These are phyloP conservation scores for Lycorma delicatula DNA, from an alignment of 1,140 invertebrate genomes.

Conservation along the genomic window DNA sequence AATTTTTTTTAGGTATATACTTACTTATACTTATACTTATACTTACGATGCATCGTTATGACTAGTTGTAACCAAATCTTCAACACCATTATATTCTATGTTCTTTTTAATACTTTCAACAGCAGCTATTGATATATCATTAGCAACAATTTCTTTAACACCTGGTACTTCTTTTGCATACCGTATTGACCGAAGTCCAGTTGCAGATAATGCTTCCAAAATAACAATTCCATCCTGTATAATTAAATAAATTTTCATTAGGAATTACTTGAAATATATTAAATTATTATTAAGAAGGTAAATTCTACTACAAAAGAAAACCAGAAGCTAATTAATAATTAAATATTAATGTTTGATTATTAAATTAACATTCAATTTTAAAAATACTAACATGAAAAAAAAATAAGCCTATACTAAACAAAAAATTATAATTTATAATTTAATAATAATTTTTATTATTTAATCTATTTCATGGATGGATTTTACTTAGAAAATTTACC, in stretches of 20 bases:
- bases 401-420: not conserved
- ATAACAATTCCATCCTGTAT: slow-evolving; percentile 56
- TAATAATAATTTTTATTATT: too few relatives aligned
- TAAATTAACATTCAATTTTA: not conserved
- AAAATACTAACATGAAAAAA: not conserved
- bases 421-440: too few relatives aligned
- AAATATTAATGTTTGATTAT: not conserved
- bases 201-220: slow-evolving; percentile 91
- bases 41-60: slow-evolving; percentile 75
- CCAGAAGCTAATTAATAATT: not conserved
- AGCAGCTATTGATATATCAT: slow-evolving; percentile 85
- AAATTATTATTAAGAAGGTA: not conserved
- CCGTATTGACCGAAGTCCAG: slow-evolving; percentile 87
- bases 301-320: not conserved
- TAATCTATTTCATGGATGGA: too few relatives aligned
- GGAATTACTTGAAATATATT: not conserved
- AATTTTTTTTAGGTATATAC: too few relatives aligned
- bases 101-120: slow-evolving; percentile 81
- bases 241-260: slow-evolving; percentile 14
- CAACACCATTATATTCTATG: slow-evolving; percentile 67
- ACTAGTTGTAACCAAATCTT: slow-evolving; percentile 60
- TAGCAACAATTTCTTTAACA: slow-evolving; percentile 77
- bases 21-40: too few relatives aligned
- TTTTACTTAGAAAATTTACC: too few relatives aligned
- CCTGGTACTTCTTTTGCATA: slow-evolving; percentile 91